Evolutionary conservation across 1,140 invertebrate genomes (phyloP).

Genomic region (Hydropsyche tenuis): DNA sequence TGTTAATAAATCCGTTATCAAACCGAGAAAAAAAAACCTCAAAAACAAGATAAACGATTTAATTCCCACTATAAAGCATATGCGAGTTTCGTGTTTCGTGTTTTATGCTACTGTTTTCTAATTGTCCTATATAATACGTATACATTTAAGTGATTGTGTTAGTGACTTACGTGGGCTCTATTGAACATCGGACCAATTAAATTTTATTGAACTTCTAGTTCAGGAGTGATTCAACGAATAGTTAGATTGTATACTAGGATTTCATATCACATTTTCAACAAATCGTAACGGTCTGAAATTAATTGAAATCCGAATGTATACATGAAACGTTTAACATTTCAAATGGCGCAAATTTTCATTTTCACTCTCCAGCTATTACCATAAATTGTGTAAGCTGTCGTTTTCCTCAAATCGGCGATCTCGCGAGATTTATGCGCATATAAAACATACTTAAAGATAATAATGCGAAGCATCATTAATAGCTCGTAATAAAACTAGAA

Average conservation of each 20-base stretch:
- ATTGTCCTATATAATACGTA: slow-evolving; percentile 28
- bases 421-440: slow-evolving; percentile 43
- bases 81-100: slow-evolving; percentile 38
- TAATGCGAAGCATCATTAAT: slow-evolving; percentile 46
- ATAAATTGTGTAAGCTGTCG: slow-evolving; percentile 19
- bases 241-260: not conserved
- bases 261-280: not conserved
- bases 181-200: slow-evolving; percentile 14
- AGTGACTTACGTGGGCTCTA: not conserved
- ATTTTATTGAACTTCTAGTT: not conserved
- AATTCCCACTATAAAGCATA: slow-evolving; percentile 44
- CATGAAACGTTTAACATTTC: too few species aligned
- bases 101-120: slow-evolving; percentile 37
- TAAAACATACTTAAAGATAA: slow-evolving; percentile 45
- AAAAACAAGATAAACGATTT: slow-evolving; percentile 44
- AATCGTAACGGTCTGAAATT: not conserved
- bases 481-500: slow-evolving; percentile 41
- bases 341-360: too few species aligned
- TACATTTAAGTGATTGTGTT: not conserved
- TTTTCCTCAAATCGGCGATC: slow-evolving; percentile 26
- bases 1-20: slow-evolving; percentile 42
- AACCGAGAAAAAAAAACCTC: not conserved
- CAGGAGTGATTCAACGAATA: not conserved
- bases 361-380: too few species aligned
- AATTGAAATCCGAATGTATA: too few species aligned